Evolutionary conservation across 2,888 invertebrate species (phyloP), one percentile per base, ranked within the genome.

Genomic region (Tethea ocularis): DNA sequence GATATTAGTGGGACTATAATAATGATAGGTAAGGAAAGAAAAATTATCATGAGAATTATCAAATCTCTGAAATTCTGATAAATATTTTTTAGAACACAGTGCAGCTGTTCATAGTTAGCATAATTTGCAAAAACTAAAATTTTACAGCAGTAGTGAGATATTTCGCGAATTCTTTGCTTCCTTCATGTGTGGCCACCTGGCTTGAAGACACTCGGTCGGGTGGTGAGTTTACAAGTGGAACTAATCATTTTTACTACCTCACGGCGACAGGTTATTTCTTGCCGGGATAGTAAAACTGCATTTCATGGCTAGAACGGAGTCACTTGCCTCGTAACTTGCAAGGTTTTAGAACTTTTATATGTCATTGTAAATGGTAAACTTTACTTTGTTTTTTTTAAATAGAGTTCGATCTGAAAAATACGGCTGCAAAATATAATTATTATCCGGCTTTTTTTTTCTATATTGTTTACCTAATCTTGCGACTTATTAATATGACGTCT

Each of bases 191-290:
- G 52, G 52, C 29, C 52, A 53, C 46, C 46, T 46, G 46, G 10
- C 46, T 46, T 17, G 20, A 46, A 46, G 46, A 46, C 10, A 20
- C 46, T 46, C 20, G 46, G 20, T 63, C 63, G 75, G 71, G 76
- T 73, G 52, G 64, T 77, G 62, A 78, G 78, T 80, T 58, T 55
- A 63, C 63, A 71, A 74, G 75, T 75, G 80, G 71, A 76, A 75
- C 84, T 77, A 83, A 84, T 83, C 69, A 75, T 67, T 73, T 83
- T 83, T 78, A 83, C 72, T 69, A 62, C 71, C 64, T 15, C 46
- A 20, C 61, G 56, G 56, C 66, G 72, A 65, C 68, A 65, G 57
- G 69, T 68, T 67, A 63, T 68, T 69, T 62, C 61, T 60, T 60
- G 26, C 29, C 58, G 63, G 11, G 64, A 61, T 60, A 71, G 63